Conservation (phyloP, 2,113 vertebrate genomes). For the Oncorhynchus kisutch region DNA sequence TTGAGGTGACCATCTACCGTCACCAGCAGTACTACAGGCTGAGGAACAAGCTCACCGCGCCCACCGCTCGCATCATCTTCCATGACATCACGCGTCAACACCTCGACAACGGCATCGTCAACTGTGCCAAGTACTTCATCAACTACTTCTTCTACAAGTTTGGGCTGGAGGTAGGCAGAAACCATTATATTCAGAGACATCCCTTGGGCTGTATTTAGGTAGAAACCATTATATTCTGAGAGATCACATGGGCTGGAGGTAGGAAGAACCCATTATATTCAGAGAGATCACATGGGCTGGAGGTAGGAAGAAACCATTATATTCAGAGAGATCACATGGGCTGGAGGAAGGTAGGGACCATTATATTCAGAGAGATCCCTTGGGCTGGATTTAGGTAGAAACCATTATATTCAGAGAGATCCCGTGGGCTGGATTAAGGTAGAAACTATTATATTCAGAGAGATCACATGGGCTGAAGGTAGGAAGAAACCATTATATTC, state of each 20-base stretch:
- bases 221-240: constrained; percentile 40
- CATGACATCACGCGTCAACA: constrained; percentile 92
- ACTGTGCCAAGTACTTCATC: constrained; percentile 93
- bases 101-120: constrained; percentile 88
- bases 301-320: no score
- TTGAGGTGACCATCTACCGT: constrained; percentile 94
- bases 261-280: no score
- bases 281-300: no score
- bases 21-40: constrained; percentile 92
- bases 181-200: background rate
- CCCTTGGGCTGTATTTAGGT: constrained; percentile 84
- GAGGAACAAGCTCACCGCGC: constrained; percentile 86
- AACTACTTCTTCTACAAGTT: constrained; percentile 99
- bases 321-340: no score
- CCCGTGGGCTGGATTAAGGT: no score
- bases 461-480: no score
- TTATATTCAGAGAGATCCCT: constrained; percentile 35
- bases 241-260: no score
- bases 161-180: constrained; percentile 1
- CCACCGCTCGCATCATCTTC: constrained; percentile 90
- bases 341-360: background rate
- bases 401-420: no score
- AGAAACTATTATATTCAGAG: no score
- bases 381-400: no score
- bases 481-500: no score